Percentiles rank a stretch among this genome's conserved stretches.
phyloP scores from a whole-genome alignment of 2,888 invertebrate species.

The Spodoptera picta region DNA sequence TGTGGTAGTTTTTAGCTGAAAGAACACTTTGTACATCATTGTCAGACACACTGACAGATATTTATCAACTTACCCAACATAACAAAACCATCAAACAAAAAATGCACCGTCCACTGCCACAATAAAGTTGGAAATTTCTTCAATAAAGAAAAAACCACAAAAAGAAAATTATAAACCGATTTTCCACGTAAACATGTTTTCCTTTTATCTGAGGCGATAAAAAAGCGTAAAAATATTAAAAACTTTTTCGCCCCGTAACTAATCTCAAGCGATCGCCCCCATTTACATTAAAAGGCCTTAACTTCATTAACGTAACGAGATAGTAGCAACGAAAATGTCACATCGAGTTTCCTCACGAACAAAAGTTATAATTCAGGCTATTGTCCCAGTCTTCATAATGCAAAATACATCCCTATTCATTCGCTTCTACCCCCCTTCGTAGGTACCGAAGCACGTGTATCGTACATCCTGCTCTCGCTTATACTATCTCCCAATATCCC shows the following conservation, averaged over 20 bases:
- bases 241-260: slow-evolving; percentile 12
- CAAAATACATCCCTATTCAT: slow-evolving; percentile 82
- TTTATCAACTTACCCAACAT: too few species aligned
- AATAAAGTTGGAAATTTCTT: too few species aligned
- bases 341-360: slow-evolving; percentile 71
- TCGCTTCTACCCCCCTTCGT: slow-evolving; percentile 74
- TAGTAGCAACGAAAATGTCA: slow-evolving; percentile 66
- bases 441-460: slow-evolving; percentile 81
- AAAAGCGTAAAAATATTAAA: slow-evolving; percentile 9
- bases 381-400: slow-evolving; percentile 78
- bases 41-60: too few species aligned
- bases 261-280: slow-evolving; percentile 31
- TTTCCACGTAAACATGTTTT: slow-evolving; percentile 13
- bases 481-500: slow-evolving; percentile 35
- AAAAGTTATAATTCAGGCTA: slow-evolving; percentile 74
- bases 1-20: too few species aligned
- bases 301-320: slow-evolving; percentile 69
- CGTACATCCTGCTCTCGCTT: slow-evolving; percentile 64
- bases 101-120: too few species aligned
- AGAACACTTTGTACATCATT: too few species aligned
- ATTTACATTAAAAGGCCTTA: slow-evolving; percentile 53
- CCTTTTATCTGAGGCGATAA: neutral
- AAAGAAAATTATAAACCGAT: neutral
- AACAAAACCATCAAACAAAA: too few species aligned
- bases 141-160: too few species aligned